Evolutionary conservation across 2,113 vertebrate genomes (phyloP), one percentile per base, ranked within the genome.

Genomic region (Vanacampus margaritifer): DNA sequence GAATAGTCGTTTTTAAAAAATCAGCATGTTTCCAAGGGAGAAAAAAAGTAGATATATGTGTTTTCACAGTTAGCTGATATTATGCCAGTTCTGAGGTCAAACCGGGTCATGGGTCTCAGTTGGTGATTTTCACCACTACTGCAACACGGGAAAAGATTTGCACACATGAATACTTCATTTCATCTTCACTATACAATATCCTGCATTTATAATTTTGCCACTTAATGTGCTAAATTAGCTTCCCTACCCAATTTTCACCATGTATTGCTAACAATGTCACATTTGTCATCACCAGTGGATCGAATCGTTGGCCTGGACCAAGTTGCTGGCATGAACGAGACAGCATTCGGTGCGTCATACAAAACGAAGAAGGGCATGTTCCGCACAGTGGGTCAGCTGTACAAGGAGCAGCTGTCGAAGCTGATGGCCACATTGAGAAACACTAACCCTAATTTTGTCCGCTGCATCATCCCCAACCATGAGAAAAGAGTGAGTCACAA

Each of bases 281-380:
- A 14, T 71, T 35, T 61, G 41, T 64, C 24, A 5, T 26, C 37
- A 16, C 64, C 88, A 98, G 97, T 99, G 80, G 97, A 99, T 88
- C 94, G 96, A 13, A 99, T 99, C 5, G 97, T 98, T 84, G 97
- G 97, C 78, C 92, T 99, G 85, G 97, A 99, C 87, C 97, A 98
- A 89, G 97, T 99, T 35, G 95, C 95, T 0, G 97, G 96, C 0
- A 98, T 98, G 93, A 95, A 95, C 0, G 97, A 99, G 88, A 99
- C 96, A 0, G 94, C 96, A 0, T 99, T 99, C 0, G 97, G 97
- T 19, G 94, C 96, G 0, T 91, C 95, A 0, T 98, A 98, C 73
- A 98, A 98, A 87, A 98, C 96, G 73, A 98, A 98, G 91, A 98
- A 98, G 90, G 97, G 97, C 39, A 98, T 98, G 95, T 98, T 98